Evolutionary conservation across 2,113 vertebrate genomes (phyloP), one percentile per base, ranked within the genome.

Genomic region (Hepsetus odoe): DNA sequence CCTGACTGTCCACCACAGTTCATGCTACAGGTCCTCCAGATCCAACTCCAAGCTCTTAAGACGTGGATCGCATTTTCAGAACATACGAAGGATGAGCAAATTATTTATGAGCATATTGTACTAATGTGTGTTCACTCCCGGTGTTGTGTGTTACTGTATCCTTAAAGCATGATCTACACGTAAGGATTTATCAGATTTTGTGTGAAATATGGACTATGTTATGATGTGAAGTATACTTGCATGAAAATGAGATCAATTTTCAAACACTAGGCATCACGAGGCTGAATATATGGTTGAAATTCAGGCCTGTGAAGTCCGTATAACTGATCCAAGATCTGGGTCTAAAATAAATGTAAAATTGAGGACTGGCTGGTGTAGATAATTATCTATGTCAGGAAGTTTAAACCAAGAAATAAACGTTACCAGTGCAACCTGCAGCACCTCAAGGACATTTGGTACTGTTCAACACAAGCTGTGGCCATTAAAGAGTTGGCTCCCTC

Each of bases 401-500:
- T 53, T 16, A 24, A 55, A 55, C 5, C 51, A 55, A 22, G 1
- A 22, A 6, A 1, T 22, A 56, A 56, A 24, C 26, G 20, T 56
- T 24, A 59, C 28, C n/a, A 59, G 11, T 30, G 2, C 42, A 44
- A 49, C 33, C 18, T 33, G 33, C 2, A 8, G 26, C 13, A 6
- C 58, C 10, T 22, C 4, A 46, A 32, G 24, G 49, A 20, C 33
- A 40, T 46, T 59, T 68, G 28, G 56, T 28, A 22, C 46, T 6
- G 22, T 26, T 28, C 32, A n/a, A 12, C 2, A 11, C 12, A 11
- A 1, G 6, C 13, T 13, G 9, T n/a, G 18, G n/a, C 5, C 4
- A 55, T 24, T 6, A 46, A 8, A 14, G 16, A 20, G 16, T 1
- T 61, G 6, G 32, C 64, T 11, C 80, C 80, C 32, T 66, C 80